Conservation (phyloP, 2,113 vertebrate genomes). For the Fregata magnificens region DNA sequence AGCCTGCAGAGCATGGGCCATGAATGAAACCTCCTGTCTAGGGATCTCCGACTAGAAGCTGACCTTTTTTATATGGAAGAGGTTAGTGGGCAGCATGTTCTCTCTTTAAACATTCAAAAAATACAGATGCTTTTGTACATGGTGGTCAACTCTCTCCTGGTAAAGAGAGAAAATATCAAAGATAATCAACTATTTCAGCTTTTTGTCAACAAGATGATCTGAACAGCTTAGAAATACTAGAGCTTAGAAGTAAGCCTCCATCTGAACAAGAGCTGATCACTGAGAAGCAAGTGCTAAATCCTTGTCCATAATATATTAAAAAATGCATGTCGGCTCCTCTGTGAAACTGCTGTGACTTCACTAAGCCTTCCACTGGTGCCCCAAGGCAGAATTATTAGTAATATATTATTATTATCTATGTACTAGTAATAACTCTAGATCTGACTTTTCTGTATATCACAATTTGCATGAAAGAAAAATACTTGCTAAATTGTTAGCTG, state of each 20-base stretch:
- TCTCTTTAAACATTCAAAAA: neutral
- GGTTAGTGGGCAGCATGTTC: neutral
- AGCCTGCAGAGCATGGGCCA: neutral
- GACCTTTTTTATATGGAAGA: neutral
- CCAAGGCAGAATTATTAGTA: neutral
- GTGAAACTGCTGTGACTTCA: neutral
- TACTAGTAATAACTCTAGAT: neutral
- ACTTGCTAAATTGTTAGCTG: neutral
- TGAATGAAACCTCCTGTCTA: neutral
- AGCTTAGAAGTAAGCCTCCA: neutral
- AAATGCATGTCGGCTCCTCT: neutral
- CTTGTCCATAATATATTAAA: neutral
- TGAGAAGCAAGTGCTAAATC: neutral
- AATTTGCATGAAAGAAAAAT: neutral
- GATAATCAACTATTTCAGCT: neutral
- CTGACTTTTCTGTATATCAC: neutral
- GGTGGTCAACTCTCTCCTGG: neutral
- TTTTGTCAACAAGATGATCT: neutral
- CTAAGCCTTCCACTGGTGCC: neutral
- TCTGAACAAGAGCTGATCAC: neutral
- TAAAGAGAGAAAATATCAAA: neutral
- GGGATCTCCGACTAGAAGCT: neutral
- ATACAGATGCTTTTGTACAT: neutral
- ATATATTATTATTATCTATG: neutral
- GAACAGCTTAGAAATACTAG: neutral